Evolutionary conservation across 92 coral and sea anemone species (phyloP).

Genomic region (Heteractis magnifica): DNA sequence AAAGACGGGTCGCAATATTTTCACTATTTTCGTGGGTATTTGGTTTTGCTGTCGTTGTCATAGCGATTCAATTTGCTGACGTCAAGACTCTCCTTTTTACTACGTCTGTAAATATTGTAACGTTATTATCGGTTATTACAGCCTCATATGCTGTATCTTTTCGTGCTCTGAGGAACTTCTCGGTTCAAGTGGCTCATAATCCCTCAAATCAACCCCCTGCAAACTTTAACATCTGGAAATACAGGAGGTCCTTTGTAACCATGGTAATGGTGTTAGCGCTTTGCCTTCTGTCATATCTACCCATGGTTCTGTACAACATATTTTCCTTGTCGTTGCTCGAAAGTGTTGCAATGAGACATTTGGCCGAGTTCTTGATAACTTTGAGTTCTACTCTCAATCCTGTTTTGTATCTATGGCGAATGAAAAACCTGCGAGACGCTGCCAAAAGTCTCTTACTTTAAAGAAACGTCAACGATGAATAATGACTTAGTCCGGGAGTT

Average conservation of each 20-base stretch:
- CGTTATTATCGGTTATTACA: background rate
- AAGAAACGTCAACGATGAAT: background rate
- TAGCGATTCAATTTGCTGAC: background rate
- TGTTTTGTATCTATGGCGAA: slow-evolving; percentile 2
- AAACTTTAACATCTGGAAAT: background rate
- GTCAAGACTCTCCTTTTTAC: background rate
- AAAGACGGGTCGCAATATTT: background rate
- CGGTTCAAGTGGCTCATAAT: background rate
- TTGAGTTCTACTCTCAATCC: background rate
- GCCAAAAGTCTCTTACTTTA: background rate
- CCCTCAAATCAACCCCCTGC: background rate
- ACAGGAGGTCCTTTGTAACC: background rate
- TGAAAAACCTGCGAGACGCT: slow-evolving; percentile 1
- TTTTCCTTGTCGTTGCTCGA: background rate
- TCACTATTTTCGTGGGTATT: background rate
- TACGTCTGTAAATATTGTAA: background rate
- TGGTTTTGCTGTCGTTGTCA: background rate
- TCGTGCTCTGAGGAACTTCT: background rate
- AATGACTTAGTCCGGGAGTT: background rate
- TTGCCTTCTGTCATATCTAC: background rate
- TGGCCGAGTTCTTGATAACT: background rate
- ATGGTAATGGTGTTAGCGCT: background rate
- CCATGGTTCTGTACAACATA: background rate
- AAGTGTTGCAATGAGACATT: background rate
- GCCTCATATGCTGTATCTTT: background rate